phyloP scores from a whole-genome alignment of 2,113 vertebrate species.

The Euleptes europaea region DNA sequence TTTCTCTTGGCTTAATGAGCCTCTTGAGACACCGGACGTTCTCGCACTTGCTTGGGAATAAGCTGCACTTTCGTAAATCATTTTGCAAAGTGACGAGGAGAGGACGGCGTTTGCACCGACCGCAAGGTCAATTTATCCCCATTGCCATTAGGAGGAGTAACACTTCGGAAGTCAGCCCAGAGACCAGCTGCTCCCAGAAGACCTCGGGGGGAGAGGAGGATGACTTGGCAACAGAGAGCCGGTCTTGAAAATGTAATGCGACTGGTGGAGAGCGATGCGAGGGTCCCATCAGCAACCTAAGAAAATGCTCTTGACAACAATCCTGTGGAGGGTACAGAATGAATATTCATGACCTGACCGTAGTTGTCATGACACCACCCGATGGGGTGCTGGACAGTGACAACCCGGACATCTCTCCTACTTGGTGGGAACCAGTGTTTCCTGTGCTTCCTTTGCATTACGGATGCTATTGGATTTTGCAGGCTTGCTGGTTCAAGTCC shows the following conservation, averaged over 20 bases:
- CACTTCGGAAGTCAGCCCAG: not conserved
- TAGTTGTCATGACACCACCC: no score
- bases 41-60: fast-evolving
- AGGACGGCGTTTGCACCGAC: not conserved
- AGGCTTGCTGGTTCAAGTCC: no score
- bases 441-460: no score
- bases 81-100: not conserved
- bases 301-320: no score
- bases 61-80: not conserved
- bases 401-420: no score
- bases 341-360: no score
- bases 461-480: no score
- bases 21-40: not conserved
- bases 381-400: no score
- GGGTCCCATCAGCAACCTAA: no score
- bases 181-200: not conserved
- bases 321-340: no score
- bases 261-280: no score
- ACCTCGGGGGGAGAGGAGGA: not conserved
- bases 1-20: fast-evolving
- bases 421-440: no score
- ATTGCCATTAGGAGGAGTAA: not conserved
- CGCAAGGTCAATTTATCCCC: not conserved
- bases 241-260: not conserved
- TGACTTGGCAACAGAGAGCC: not conserved